Base-by-base conservation (phyloP, 2,888 invertebrate genomes). In the Chymomyza amoena region DNA sequence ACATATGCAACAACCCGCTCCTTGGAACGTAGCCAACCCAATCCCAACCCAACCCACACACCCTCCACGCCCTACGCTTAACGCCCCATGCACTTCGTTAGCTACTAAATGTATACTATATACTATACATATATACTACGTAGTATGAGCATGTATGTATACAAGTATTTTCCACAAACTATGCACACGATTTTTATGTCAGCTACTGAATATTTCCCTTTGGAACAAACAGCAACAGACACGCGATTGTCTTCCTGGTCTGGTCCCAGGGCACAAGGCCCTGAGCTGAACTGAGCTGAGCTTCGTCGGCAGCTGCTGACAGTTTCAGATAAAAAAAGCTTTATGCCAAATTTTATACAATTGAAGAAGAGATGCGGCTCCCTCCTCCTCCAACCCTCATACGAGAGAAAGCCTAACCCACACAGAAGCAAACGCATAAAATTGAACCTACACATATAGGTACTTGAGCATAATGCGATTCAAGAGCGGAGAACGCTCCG, bases 311-410 rank as follows among this genome's bases (percentile, higher is more conserved):
- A 62, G 65, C 67, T 70, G 88, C 86, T 86, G 83, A 83, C 83
- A 86, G 77, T 72, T 66, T 69, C 56, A 88, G 83, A 88, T 83
- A 88, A 83, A 83, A 87, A 88, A 88, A 88, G 87, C 83, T 88
- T 88, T 86, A 88, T 88, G 88, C 88, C 83, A 86, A 83, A 78
- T 78, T 77, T 72, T 77, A 69, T 62, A 73, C 75, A 75, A 73
- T 73, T 73, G 75, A 69, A 69, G 60, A 7, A 32, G 32, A 32
- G 32, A 32, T 32, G 32, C 32, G 15, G 60, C 36, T 36, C 57
- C 9, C n/a, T n/a, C n/a, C n/a, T n/a, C n/a, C n/a, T n/a, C n/a
- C n/a, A n/a, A n/a, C n/a, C 20, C 3, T 18, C 7, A 6, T n/a
- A 54, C 7, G 13, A 5, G 16, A 18, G 52, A 54, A n/a, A 54